These are phyloP conservation scores for Furcula furcula DNA, from an alignment of 2,888 invertebrate genomes.

Conservation along the genomic window DNA sequence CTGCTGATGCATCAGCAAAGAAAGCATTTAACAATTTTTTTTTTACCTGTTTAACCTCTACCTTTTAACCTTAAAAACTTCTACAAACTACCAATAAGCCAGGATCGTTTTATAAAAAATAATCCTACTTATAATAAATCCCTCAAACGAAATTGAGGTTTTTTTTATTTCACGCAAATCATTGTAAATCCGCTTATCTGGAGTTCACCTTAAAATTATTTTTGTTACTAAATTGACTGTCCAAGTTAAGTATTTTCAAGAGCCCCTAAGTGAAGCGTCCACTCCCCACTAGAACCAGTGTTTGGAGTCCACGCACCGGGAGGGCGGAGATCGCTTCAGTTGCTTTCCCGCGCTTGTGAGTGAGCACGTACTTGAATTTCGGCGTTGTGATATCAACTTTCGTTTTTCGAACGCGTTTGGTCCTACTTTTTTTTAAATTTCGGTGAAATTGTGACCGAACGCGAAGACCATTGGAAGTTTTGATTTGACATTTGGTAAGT, in stretches of 20 bases:
- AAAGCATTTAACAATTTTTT: no score
- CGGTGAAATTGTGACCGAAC: constrained; percentile 21
- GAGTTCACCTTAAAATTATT: constrained; percentile 36
- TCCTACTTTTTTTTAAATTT: constrained; percentile 14
- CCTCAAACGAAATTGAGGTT: constrained; percentile 6
- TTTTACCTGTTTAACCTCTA: no score
- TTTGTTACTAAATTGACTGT: constrained; percentile 30
- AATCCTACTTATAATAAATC: no score
- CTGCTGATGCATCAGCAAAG: no score
- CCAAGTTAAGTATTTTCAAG: constrained; percentile 15
- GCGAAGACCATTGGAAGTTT: constrained; percentile 22
- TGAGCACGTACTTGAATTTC: constrained; percentile 24
- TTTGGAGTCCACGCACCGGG: constrained; percentile 42
- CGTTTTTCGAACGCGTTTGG: constrained; percentile 16
- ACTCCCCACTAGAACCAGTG: constrained; percentile 40
- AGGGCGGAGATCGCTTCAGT: constrained; percentile 30
- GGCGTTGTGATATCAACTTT: constrained; percentile 23
- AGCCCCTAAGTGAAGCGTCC: constrained; percentile 22
- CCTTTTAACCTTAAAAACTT: no score
- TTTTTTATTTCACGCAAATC: constrained; percentile 23
- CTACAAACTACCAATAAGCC: no score
- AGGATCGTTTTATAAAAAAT: no score
- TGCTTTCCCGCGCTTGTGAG: constrained; percentile 25
- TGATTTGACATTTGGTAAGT: constrained; percentile 23
- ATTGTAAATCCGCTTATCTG: constrained; percentile 35